phyloP scores from a whole-genome alignment of 2,797 vertebrate species.

The Sus cebifrons region DNA sequence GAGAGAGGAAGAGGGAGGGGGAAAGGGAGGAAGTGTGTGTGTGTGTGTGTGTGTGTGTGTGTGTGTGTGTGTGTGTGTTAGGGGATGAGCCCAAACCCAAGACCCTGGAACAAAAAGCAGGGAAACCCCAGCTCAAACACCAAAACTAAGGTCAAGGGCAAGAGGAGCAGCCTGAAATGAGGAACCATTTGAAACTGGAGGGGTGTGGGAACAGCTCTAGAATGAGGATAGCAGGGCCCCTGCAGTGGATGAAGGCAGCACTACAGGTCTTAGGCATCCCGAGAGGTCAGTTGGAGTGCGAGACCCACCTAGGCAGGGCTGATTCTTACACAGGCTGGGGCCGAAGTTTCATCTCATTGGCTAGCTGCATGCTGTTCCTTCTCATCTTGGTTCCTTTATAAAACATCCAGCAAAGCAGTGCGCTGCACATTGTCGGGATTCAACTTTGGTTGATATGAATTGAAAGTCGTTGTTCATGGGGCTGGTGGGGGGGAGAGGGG shows the following conservation, averaged over 20 bases:
- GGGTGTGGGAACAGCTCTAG: no score
- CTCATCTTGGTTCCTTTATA: not conserved
- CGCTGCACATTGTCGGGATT: not conserved
- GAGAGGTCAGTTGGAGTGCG: not conserved
- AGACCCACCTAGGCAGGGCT: fast-evolving
- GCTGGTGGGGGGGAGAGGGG: not conserved
- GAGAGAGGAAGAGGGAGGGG: no score
- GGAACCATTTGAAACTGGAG: not conserved
- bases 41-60: not conserved
- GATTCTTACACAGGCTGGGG: not conserved
- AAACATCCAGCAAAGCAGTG: not conserved
- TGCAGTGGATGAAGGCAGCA: not conserved
- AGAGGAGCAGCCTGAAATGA: not conserved
- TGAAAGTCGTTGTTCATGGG: not conserved
- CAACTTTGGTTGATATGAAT: not conserved
- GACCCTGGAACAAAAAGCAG: not conserved
- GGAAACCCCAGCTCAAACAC: not conserved
- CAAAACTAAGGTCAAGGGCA: not conserved
- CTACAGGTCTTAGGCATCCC: not conserved
- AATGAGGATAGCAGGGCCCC: not conserved
- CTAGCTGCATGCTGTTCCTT: no score
- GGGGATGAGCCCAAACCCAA: not conserved
- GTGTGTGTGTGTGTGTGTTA: not conserved
- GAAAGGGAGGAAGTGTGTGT: not conserved
- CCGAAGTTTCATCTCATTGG: not conserved